Conservation (phyloP, 2,113 vertebrate species). For the Prinia subflava region DNA sequence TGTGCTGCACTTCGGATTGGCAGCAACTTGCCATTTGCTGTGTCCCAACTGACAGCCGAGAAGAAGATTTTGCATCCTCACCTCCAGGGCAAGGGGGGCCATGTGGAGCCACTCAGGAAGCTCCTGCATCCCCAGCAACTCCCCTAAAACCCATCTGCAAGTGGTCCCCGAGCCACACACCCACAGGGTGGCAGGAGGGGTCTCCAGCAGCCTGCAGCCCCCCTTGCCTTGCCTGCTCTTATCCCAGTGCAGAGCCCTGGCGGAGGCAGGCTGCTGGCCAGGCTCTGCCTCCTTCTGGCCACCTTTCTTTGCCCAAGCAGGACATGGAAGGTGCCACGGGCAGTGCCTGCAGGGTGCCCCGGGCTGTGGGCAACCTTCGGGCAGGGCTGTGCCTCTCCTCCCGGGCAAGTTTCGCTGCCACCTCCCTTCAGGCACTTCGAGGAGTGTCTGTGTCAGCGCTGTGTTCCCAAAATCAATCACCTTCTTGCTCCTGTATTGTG, state of each 20-base stretch:
- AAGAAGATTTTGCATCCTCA: fast-evolving
- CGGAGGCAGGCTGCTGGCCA: neutral
- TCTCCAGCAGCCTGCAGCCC: neutral
- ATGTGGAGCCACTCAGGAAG: neutral
- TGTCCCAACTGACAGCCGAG: neutral
- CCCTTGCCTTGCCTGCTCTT: neutral
- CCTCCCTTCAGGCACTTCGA: neutral
- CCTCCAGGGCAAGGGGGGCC: no score
- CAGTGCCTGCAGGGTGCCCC: neutral
- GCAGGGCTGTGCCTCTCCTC: neutral
- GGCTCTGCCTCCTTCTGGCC: neutral
- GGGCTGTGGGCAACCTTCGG: neutral
- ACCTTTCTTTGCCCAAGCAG: neutral
- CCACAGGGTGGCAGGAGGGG: fast-evolving
- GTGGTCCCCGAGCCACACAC: fast-evolving
- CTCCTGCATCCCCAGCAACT: fast-evolving
- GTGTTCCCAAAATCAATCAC: neutral
- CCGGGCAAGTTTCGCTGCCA: fast-evolving
- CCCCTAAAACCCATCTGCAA: neutral
- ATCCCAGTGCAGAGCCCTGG: fast-evolving
- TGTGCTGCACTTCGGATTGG: neutral
- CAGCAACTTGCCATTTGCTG: neutral
- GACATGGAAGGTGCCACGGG: neutral
- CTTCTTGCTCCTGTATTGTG: fast-evolving
- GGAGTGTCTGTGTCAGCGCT: neutral